Percentiles rank a stretch among this genome's conserved stretches.
Conservation (phyloP, 2,888 invertebrate genomes). For the Phyllotreta cruciferae region DNA sequence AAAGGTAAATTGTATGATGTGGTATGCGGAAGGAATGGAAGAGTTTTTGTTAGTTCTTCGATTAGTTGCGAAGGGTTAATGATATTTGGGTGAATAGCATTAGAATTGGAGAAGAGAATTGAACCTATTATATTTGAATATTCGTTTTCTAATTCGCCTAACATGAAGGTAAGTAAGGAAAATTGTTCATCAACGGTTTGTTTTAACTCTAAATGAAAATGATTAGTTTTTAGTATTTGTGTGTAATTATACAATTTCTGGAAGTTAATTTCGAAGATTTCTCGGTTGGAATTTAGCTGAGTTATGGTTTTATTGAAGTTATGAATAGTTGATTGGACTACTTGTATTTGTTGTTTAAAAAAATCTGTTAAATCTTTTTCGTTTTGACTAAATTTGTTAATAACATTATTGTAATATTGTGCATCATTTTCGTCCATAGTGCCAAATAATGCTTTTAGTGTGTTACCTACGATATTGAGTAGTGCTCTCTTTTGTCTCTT, state of each 20-base stretch:
- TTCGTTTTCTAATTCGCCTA: too few species aligned
- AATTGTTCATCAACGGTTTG: conserved; percentile 17
- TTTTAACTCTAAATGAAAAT: conserved; percentile 13
- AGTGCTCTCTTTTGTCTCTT: conserved; percentile 8
- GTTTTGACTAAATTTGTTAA: not conserved
- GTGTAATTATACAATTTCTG: conserved; percentile 9
- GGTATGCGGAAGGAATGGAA: conserved; percentile 8
- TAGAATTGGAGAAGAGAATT: conserved; percentile 19
- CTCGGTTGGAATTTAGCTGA: too few species aligned
- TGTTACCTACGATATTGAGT: conserved; percentile 7
- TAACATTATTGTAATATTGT: not conserved
- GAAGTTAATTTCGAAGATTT: too few species aligned
- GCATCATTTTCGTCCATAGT: too few species aligned
- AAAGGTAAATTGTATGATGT: conserved; percentile 7
- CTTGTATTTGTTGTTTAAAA: conserved; percentile 18
- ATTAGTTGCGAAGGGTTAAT: conserved; percentile 17
- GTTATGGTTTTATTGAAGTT: too few species aligned
- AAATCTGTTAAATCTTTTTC: conserved; percentile 7
- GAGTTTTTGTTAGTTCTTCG: conserved; percentile 14
- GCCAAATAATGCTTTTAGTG: not conserved
- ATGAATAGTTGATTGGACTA: too few species aligned
- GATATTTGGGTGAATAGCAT: conserved; percentile 21
- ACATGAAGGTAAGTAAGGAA: conserved; percentile 17
- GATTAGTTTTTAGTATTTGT: not conserved
- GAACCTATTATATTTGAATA: too few species aligned